phyloP scores from a whole-genome alignment of 2,113 vertebrate genomes.

The Athene noctua region DNA sequence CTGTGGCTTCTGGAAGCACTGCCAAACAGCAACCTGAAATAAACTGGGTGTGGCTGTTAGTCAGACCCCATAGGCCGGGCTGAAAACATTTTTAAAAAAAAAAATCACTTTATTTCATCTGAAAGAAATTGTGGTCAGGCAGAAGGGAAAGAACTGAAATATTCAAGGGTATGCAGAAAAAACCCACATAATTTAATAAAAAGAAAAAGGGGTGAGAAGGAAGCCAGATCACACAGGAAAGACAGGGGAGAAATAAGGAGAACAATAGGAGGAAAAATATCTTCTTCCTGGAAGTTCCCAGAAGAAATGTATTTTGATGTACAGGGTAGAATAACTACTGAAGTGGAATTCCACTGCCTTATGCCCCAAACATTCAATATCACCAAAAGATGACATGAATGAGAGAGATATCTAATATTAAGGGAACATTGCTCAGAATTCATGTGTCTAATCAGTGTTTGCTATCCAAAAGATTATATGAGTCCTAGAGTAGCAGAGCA shows the following conservation, averaged over 20 bases:
- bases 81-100: neutral
- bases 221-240: neutral
- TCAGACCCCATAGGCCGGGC: neutral
- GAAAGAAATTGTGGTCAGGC: neutral
- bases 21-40: constrained; percentile 36
- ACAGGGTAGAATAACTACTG: neutral
- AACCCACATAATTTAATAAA: neutral
- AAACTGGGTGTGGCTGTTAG: neutral
- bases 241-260: rapidly evolving
- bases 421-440: neutral
- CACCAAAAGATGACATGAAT: neutral
- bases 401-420: neutral
- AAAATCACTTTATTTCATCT: neutral
- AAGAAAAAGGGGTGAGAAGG: neutral
- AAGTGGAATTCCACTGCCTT: neutral
- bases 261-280: neutral
- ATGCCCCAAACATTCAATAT: neutral
- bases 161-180: neutral
- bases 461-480: neutral
- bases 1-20: neutral
- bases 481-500: neutral
- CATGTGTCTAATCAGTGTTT: rapidly evolving
- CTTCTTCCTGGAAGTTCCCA: neutral
- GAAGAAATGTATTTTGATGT: neutral
- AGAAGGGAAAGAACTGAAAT: neutral